A percentile compares a stretch with the other conserved stretches of the same genome.
Evolutionary conservation across 2,113 vertebrate species (phyloP).

Genomic region (Actenoides lindsayi): DNA sequence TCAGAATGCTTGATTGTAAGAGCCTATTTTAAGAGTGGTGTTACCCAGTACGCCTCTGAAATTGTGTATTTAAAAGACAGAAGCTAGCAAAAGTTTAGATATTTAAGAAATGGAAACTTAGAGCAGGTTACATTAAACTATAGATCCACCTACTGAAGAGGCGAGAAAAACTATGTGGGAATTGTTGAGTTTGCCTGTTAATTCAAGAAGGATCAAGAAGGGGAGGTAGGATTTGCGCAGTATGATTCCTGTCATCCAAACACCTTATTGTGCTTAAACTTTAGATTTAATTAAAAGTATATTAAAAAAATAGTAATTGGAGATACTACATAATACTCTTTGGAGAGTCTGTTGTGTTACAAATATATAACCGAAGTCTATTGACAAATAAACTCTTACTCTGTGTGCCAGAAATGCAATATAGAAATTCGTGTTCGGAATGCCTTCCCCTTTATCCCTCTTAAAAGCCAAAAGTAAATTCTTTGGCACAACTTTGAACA

Average conservation of each 20-base stretch:
- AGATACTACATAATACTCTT: not conserved
- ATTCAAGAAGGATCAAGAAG: not conserved
- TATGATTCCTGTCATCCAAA: not conserved
- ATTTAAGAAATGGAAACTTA: not conserved
- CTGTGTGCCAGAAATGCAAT: not conserved
- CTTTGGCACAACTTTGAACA: not conserved
- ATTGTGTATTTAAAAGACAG: not conserved
- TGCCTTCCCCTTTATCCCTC: not conserved
- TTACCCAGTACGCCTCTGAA: not conserved
- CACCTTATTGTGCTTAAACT: not conserved
- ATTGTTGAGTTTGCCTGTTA: not conserved
- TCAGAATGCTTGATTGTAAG: constrained; percentile 10
- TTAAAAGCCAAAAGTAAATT: not conserved
- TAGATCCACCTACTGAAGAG: not conserved
- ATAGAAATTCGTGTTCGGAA: not conserved
- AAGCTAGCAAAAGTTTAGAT: not conserved
- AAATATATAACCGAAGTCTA: not conserved
- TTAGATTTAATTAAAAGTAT: not conserved
- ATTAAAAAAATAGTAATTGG: not conserved
- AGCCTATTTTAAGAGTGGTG: not conserved
- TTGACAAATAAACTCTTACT: not conserved
- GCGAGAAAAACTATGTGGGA: not conserved
- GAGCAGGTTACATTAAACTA: not conserved
- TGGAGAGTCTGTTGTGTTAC: not conserved
- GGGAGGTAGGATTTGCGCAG: not conserved